Base-by-base conservation (phyloP, 2,888 invertebrate species). In the Chirona hameri region DNA sequence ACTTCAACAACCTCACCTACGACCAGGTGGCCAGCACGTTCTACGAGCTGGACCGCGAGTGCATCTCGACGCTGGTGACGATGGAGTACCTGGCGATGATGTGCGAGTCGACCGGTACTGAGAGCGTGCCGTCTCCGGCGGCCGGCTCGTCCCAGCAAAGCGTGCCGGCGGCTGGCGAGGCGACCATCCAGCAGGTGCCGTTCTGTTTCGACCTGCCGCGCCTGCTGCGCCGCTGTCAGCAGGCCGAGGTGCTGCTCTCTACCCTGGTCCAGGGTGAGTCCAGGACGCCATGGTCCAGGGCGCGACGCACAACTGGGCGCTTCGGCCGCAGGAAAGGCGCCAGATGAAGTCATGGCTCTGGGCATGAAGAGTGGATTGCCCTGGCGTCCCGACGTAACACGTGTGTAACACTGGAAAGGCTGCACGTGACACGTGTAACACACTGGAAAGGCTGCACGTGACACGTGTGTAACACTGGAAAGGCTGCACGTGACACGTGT, bases 221-320 rank as follows among this genome's bases (percentile, higher is more conserved):
- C 83, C 89, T 93, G 82, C 87, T 93, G 83, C 91, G 92, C 10
- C 91, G 92, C 86, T 92, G 93, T 87, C 92, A 92, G 85, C 93
- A 93, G 87, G 92, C 92, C 12, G 92, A 93, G 87, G 87, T 93
- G 24, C 88, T 93, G 29, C 93, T 93, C 87, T 93, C 93, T 2
- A 91, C 92, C 88, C 92, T 92, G 86, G 90, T 90, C 81, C 91
- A 92, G 88, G 90, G 91, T 89, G 52, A 24, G 83, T 48, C 9
- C 48, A 48, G 12, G n/a, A n/a, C n/a, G n/a, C n/a, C n/a, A n/a
- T n/a, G n/a, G n/a, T n/a, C n/a, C n/a, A n/a, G n/a, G n/a, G n/a
- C n/a, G n/a, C n/a, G n/a, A n/a, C n/a, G n/a, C n/a, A n/a, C n/a
- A n/a, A n/a, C n/a, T n/a, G n/a, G n/a, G n/a, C n/a, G n/a, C n/a